Evolutionary conservation across 2,888 invertebrate species (phyloP).

Genomic region (Hartigia nigra): DNA sequence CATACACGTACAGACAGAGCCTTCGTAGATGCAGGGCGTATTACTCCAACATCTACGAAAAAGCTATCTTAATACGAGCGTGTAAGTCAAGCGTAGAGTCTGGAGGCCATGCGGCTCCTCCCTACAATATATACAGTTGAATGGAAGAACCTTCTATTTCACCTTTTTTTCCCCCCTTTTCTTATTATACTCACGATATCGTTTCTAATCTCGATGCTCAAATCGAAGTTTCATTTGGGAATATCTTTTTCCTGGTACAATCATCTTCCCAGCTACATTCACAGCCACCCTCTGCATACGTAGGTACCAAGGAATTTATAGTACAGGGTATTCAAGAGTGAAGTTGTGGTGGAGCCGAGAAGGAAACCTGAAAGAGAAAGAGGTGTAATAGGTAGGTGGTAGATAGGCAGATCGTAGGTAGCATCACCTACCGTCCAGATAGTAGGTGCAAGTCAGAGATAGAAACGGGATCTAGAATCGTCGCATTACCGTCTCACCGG

Average conservation of each 20-base stretch:
- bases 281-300: neutral
- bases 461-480: neutral
- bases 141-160: neutral
- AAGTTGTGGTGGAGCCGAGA: neutral
- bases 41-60: neutral
- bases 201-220: slow-evolving; percentile 2
- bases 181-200: neutral
- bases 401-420: neutral
- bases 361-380: neutral
- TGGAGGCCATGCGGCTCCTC: neutral
- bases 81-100: neutral
- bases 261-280: neutral
- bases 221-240: neutral
- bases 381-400: neutral
- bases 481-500: slow-evolving; percentile 1
- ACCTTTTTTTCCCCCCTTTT: neutral
- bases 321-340: neutral
- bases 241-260: neutral
- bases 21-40: neutral
- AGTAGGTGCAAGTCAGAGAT: neutral
- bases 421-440: neutral
- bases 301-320: neutral
- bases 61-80: neutral
- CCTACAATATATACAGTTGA: neutral
- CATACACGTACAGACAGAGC: neutral